phyloP scores from a whole-genome alignment of 2,797 vertebrate species.

The Hypotaenidia okinawae region DNA sequence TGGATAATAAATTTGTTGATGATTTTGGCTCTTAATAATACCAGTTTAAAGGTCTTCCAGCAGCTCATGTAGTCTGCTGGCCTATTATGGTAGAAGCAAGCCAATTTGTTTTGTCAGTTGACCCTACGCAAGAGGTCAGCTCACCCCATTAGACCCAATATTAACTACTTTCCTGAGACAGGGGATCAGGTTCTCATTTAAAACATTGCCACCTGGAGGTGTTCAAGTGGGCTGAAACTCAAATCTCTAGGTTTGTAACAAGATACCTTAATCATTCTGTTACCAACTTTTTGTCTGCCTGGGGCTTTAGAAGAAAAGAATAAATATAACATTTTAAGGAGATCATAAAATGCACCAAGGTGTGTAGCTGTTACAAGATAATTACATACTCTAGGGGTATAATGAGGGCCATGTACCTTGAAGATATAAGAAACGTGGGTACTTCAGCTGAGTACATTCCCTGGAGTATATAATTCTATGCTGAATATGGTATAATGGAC shows the following conservation, averaged over 20 bases:
- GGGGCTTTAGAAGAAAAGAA: slow-evolving; percentile 27
- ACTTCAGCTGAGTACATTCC: slow-evolving; percentile 5
- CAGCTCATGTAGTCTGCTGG: neutral
- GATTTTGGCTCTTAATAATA: neutral
- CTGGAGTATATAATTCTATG: slow-evolving; percentile 27
- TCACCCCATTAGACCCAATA: neutral
- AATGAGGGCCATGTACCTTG: slow-evolving; percentile 28
- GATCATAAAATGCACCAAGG: slow-evolving; percentile 40
- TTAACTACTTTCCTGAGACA: neutral
- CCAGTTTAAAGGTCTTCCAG: neutral
- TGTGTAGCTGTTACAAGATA: slow-evolving; percentile 43
- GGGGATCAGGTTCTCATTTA: neutral
- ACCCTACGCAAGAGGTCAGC: neutral
- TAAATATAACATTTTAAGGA: slow-evolving; percentile 42
- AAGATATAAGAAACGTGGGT: slow-evolving; percentile 33
- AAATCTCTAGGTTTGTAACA: neutral
- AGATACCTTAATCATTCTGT: neutral
- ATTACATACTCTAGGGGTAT: slow-evolving; percentile 30
- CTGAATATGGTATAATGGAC: slow-evolving; percentile 34
- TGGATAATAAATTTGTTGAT: neutral
- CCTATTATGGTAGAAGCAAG: neutral
- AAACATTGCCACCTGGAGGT: neutral
- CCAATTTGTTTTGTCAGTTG: neutral
- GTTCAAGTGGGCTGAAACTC: neutral
- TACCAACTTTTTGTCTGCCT: neutral